phyloP scores from a whole-genome alignment of 2,888 invertebrate species.

The Drosophila phalerata region DNA sequence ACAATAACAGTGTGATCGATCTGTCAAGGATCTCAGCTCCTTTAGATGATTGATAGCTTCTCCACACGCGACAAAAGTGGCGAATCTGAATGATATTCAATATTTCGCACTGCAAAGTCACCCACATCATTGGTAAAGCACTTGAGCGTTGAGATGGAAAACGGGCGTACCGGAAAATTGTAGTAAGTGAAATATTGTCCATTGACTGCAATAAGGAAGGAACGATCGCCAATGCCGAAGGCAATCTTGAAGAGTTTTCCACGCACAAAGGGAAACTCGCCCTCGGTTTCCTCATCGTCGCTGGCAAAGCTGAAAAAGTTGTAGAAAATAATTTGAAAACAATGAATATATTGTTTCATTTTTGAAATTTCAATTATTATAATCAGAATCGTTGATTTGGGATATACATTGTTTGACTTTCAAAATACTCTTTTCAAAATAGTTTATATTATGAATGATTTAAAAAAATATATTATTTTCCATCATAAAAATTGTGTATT shows the following conservation, averaged over 20 bases:
- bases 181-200: conserved; percentile 85
- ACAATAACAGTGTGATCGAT: conserved; percentile 2
- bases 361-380: too few species aligned
- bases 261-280: conserved; percentile 84
- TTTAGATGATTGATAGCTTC: conserved; percentile 82
- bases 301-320: conserved; percentile 75
- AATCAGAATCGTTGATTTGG: too few species aligned
- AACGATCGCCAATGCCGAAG: conserved; percentile 84
- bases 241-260: conserved; percentile 85
- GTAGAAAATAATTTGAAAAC: too few species aligned
- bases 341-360: too few species aligned
- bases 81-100: conserved; percentile 85
- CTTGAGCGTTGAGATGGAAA: conserved; percentile 84
- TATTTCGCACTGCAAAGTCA: conserved; percentile 81
- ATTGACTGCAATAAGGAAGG: conserved; percentile 84
- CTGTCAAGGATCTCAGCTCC: not conserved
- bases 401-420: too few species aligned
- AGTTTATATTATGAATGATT: too few species aligned
- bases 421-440: too few species aligned
- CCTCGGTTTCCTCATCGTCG: conserved; percentile 84
- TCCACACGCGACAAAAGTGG: conserved; percentile 83
- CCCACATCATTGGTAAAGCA: conserved; percentile 83
- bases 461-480: too few species aligned
- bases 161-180: conserved; percentile 83
- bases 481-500: too few species aligned